phyloP scores from a whole-genome alignment of 2,888 invertebrate genomes.

The Gastrophysa polygoni region DNA sequence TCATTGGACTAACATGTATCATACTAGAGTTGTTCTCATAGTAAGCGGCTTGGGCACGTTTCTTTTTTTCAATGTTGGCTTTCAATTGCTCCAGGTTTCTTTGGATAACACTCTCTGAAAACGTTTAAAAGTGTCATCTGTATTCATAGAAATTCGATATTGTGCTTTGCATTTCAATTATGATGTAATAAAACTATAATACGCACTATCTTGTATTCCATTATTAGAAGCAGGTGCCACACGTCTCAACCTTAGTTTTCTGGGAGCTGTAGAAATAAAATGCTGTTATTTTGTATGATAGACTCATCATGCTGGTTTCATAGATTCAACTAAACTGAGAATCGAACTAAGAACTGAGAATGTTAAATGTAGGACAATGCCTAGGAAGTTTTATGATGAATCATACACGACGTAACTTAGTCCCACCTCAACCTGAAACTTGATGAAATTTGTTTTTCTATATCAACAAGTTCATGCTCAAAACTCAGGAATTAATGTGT shows the following conservation, averaged over 20 bases:
- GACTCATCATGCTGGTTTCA: no score
- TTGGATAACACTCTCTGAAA: constrained; percentile 22
- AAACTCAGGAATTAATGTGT: no score
- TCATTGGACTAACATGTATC: constrained; percentile 34
- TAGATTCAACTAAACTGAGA: no score
- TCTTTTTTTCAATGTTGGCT: constrained; percentile 37
- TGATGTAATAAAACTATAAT: neutral
- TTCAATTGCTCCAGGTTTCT: constrained; percentile 38
- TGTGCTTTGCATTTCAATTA: no score
- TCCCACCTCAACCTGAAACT: no score
- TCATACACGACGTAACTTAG: no score
- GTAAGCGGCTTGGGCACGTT: constrained; percentile 41
- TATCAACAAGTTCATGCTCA: no score
- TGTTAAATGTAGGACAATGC: no score
- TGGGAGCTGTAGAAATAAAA: neutral
- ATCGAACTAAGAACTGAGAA: no score
- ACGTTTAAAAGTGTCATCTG: neutral
- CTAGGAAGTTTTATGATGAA: no score
- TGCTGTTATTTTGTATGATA: no score
- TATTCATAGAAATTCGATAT: neutral
- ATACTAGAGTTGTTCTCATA: constrained; percentile 31
- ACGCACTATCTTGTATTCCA: neutral
- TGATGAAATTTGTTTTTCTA: no score
- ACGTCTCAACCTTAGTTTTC: neutral
- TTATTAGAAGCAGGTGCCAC: neutral